Percentiles rank a stretch among this genome's conserved stretches.
Conservation (phyloP, 1,140 invertebrate species). For the Phocides pigmalion region DNA sequence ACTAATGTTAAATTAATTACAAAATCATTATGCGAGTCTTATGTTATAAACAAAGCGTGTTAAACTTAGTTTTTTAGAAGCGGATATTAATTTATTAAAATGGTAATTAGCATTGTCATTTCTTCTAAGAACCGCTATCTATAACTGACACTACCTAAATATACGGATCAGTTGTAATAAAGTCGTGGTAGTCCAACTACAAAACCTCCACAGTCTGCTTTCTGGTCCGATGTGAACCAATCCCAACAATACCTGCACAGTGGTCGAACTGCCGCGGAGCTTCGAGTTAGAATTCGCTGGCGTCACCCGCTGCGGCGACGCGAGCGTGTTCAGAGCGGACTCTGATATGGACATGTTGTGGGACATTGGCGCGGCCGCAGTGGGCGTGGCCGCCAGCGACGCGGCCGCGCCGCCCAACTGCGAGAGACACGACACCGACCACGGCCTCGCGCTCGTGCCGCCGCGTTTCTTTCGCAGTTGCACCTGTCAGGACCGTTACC, state of each 20-base stretch:
- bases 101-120: too few relatives aligned
- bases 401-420: conserved; percentile 84
- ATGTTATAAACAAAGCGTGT: too few relatives aligned
- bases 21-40: too few relatives aligned
- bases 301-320: conserved; percentile 73
- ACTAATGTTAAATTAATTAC: too few relatives aligned
- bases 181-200: too few relatives aligned
- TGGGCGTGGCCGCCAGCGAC: conserved; percentile 80
- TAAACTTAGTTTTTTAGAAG: too few relatives aligned
- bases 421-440: conserved; percentile 93
- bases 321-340: conserved; percentile 91
- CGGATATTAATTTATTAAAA: too few relatives aligned
- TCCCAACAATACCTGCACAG: conserved; percentile 67
- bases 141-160: too few relatives aligned
- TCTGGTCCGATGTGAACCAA: too few relatives aligned
- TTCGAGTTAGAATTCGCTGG: conserved; percentile 70
- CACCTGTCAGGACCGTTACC: conserved; percentile 58
- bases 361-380: conserved; percentile 74
- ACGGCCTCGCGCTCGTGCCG: conserved; percentile 86
- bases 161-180: too few relatives aligned
- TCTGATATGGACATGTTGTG: conserved; percentile 90
- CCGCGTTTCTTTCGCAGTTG: conserved; percentile 80
- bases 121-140: too few relatives aligned
- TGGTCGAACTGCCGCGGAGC: conserved; percentile 77
- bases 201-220: too few relatives aligned